Evolutionary conservation across 53 echinoderm and acorn worm genomes (phyloP).

Genomic region (Astropecten irregularis): DNA sequence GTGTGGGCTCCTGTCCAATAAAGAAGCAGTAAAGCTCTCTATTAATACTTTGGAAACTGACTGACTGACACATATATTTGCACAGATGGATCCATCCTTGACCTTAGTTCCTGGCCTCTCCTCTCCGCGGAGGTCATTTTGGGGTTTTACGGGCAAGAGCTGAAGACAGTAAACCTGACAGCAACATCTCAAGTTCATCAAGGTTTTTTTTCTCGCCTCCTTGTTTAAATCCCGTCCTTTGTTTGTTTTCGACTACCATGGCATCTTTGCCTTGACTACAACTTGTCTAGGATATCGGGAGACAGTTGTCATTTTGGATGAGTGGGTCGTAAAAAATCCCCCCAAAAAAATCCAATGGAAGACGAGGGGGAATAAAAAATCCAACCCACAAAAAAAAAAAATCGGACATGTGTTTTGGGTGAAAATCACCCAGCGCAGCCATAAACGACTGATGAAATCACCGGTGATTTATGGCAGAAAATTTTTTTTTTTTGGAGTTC

Average conservation of each 20-base stretch:
- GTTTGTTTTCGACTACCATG: no score
- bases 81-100: constrained; percentile 11
- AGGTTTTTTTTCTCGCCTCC: no score
- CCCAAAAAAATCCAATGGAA: no score
- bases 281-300: not conserved
- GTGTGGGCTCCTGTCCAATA: no score
- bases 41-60: no score
- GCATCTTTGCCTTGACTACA: no score
- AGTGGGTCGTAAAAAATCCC: no score
- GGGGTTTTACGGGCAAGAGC: no score
- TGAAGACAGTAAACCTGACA: no score
- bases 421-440: not conserved
- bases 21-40: no score
- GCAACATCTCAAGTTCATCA: no score
- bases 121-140: not conserved
- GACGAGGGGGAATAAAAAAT: not conserved
- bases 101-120: not conserved
- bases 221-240: no score
- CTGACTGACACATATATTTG: not conserved
- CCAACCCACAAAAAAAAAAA: not conserved
- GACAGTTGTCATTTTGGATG: not conserved
- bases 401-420: not conserved
- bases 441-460: not conserved
- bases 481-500: not conserved
- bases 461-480: not conserved